Percentiles rank a stretch among this genome's conserved stretches.
Evolutionary conservation across 2,797 vertebrate genomes (phyloP).

Genomic region (Eurystomus glaucurus): DNA sequence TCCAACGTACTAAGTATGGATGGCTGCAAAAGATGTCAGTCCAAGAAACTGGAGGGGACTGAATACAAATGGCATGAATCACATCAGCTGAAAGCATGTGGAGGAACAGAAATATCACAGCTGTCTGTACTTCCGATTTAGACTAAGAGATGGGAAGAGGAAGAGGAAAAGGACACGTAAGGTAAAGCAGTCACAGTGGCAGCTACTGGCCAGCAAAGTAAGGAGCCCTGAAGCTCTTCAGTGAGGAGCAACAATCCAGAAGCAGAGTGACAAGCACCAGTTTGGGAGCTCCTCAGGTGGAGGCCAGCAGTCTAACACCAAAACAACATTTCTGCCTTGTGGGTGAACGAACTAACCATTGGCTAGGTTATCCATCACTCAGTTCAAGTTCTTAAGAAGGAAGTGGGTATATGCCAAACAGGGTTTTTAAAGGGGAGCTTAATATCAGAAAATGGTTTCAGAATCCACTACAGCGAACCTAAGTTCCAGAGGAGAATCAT

Average conservation of each 20-base stretch:
- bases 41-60: background rate
- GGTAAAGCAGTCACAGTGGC: background rate
- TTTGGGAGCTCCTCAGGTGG: background rate
- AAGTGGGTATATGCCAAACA: background rate
- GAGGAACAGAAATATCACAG: background rate
- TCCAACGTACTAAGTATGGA: background rate
- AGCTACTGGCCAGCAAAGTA: background rate
- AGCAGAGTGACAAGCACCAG: background rate
- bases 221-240: background rate
- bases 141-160: background rate
- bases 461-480: background rate
- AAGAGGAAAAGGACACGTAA: background rate
- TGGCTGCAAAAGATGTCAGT: background rate
- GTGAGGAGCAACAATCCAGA: fast-evolving
- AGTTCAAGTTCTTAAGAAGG: fast-evolving
- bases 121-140: background rate
- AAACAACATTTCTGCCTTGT: background rate
- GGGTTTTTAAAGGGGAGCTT: background rate
- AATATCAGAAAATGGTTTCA: background rate
- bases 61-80: background rate
- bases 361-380: background rate
- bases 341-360: background rate
- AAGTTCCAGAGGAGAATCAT: background rate
- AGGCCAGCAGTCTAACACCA: background rate
- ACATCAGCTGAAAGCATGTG: fast-evolving